Evolutionary conservation across 2,113 vertebrate genomes (phyloP), one percentile per base, ranked within the genome.

Genomic region (Australoheros scitulus): DNA sequence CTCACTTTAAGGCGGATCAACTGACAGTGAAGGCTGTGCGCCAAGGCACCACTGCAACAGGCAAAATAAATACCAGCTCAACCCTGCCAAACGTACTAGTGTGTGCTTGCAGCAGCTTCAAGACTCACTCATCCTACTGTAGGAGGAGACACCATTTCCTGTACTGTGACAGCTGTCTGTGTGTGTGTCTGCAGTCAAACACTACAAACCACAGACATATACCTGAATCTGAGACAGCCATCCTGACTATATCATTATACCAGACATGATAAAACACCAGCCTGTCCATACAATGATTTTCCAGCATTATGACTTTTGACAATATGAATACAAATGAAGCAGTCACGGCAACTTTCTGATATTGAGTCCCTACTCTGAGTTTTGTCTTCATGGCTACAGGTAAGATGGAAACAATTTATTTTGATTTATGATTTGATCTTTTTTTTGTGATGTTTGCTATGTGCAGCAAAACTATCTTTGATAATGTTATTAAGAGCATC

Each of bases 121-220:
- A 41, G 76, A 64, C 61, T 85, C 38, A 36, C 74, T 61, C 58
- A 50, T 18, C 24, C 34, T 32, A 2, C 11, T 70, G 86, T 70
- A 87, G 91, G 94, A 92, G 90, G 93, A 92, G 88, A 65, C 86
- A 77, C 18, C 36, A 5, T 61, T 91, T 92, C 92, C 92, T 92
- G 90, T 82, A 79, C 80, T 59, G 20, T 81, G 61, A 81, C 76
- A 87, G 58, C 47, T 15, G 61, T 61, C 20, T 82, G 60, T 74
- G 70, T 80, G 80, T 88, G 81, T 36, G 83, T 82, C 63, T 90
- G 68, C 84, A 87, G 84, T 64, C 43, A 84, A 57, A 90, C 82
- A 77, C 61, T 81, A 68, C 10, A 85, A 89, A 90, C 90, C 90
- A 87, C 90, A 86, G 24, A 65, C 29, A 34, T 9, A 52, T 58